Evolutionary conservation across 2,113 vertebrate genomes (phyloP).

Genomic region (Stigmatopora nigra): DNA sequence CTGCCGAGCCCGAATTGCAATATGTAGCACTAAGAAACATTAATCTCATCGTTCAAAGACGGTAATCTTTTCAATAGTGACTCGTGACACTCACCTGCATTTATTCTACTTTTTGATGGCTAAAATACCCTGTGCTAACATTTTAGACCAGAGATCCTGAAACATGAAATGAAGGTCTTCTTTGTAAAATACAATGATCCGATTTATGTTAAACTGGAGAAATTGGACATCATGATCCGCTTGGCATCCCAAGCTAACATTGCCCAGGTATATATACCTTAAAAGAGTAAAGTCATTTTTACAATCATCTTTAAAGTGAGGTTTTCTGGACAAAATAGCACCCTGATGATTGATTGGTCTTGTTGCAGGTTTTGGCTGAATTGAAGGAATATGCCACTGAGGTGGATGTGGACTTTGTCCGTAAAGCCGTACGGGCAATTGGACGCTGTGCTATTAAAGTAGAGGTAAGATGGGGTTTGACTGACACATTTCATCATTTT

Average conservation of each 20-base stretch:
- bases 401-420: slow-evolving; percentile 96
- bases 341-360: not conserved
- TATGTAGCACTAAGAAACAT: slow-evolving; percentile 98
- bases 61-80: slow-evolving; percentile 64
- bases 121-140: not conserved
- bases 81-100: not conserved
- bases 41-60: slow-evolving; percentile 98
- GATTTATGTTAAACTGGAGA: slow-evolving; percentile 97
- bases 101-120: not conserved
- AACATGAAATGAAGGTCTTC: slow-evolving; percentile 99
- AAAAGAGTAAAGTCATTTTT: not conserved
- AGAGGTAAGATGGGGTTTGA: slow-evolving; percentile 73
- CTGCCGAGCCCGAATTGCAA: slow-evolving; percentile 92
- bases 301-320: not conserved
- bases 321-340: not conserved
- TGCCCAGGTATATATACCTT: slow-evolving; percentile 76
- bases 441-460: slow-evolving; percentile 98
- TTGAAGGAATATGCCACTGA: slow-evolving; percentile 96
- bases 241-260: slow-evolving; percentile 97
- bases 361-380: slow-evolving; percentile 85
- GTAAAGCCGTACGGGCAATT: slow-evolving; percentile 93
- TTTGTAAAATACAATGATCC: slow-evolving; percentile 99
- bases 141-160: slow-evolving; percentile 89
- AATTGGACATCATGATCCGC: slow-evolving; percentile 98
- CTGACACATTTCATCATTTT: not conserved